These are phyloP conservation scores for Argentina silus DNA, from an alignment of 2,797 vertebrate species.

Conservation along the genomic window DNA sequence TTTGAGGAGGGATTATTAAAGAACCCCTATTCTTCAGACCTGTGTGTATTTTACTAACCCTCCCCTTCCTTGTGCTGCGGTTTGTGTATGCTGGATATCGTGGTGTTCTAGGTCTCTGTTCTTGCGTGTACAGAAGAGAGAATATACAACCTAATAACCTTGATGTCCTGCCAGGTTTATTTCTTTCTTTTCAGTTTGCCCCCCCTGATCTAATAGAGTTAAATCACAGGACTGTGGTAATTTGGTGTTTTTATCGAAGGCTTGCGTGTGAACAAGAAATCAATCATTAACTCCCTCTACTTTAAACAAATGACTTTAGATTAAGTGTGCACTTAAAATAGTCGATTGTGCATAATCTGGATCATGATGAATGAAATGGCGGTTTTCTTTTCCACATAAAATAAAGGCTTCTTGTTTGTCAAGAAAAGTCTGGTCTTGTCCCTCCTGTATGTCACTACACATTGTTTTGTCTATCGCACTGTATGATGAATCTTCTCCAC, in stretches of 20 bases:
- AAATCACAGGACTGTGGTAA: slow-evolving; percentile 88
- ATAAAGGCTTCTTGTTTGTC: slow-evolving; percentile 83
- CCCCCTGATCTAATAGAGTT: slow-evolving; percentile 72
- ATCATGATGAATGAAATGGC: slow-evolving; percentile 74
- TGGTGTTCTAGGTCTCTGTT: slow-evolving; percentile 89
- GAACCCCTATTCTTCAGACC: slow-evolving; percentile 75
- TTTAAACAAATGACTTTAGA: slow-evolving; percentile 74
- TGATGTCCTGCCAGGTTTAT: slow-evolving; percentile 80
- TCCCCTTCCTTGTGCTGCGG: slow-evolving; percentile 77
- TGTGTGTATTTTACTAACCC: slow-evolving; percentile 81
- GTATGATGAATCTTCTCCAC: too few relatives aligned
- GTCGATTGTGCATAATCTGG: slow-evolving; percentile 77
- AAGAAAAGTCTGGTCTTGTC: slow-evolving; percentile 59
- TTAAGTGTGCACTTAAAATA: slow-evolving; percentile 76
- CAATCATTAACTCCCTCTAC: slow-evolving; percentile 74
- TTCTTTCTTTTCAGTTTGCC: slow-evolving; percentile 47
- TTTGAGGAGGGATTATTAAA: slow-evolving; percentile 77
- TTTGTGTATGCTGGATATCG: slow-evolving; percentile 90
- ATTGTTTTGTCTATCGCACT: background rate
- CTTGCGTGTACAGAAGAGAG: slow-evolving; percentile 86
- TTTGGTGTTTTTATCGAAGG: slow-evolving; percentile 74
- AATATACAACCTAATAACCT: slow-evolving; percentile 78
- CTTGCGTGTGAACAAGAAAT: slow-evolving; percentile 73
- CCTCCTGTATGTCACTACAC: slow-evolving; percentile 15
- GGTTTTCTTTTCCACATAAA: slow-evolving; percentile 76